Evolutionary conservation across 2,113 vertebrate genomes (phyloP).

Genomic region (Taxidea taxus): DNA sequence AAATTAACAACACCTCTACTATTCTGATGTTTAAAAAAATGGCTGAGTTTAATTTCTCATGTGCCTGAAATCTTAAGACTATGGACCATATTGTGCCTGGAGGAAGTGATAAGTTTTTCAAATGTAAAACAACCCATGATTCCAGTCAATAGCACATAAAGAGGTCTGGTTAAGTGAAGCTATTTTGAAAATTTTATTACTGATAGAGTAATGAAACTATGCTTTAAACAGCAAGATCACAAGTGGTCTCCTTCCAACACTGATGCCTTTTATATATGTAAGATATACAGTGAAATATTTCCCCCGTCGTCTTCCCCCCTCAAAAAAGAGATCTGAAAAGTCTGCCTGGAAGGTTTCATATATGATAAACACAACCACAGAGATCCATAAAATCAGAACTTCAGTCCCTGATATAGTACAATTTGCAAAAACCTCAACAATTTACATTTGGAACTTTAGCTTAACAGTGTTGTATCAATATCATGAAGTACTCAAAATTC

Average conservation of each 20-base stretch:
- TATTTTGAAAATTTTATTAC: neutral
- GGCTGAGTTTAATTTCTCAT: neutral
- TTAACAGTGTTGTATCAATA: neutral
- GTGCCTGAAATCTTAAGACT: neutral
- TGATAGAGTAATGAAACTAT: neutral
- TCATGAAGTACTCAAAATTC: neutral
- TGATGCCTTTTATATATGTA: neutral
- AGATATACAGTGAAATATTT: neutral
- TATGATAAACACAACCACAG: neutral
- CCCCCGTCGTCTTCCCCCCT: too few relatives aligned
- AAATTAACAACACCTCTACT: neutral
- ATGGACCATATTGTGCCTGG: neutral
- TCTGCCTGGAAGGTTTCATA: neutral
- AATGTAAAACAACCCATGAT: neutral
- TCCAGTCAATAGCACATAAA: neutral
- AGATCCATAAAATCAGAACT: neutral
- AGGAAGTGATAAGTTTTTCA: slow-evolving; percentile 2
- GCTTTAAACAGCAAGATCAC: neutral
- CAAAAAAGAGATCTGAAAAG: neutral
- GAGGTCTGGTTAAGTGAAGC: neutral
- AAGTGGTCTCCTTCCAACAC: neutral
- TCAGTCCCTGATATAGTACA: neutral
- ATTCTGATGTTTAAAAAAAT: neutral
- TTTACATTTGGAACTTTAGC: neutral
- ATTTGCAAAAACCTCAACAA: neutral